phyloP scores from a whole-genome alignment of 2,797 vertebrate species.

The Peromyscus attwateri region DNA sequence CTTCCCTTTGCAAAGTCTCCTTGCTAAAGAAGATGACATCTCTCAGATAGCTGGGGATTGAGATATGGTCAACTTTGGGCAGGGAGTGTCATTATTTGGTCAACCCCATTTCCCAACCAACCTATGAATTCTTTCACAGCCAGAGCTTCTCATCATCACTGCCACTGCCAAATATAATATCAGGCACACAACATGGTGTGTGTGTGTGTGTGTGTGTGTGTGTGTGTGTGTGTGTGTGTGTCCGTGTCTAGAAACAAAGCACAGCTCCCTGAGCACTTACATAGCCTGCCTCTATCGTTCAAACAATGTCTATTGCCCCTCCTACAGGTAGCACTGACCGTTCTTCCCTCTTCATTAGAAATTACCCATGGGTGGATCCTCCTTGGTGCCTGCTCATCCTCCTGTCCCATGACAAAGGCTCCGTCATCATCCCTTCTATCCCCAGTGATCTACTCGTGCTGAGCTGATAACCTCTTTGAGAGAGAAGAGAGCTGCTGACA shows the following conservation, averaged over 20 bases:
- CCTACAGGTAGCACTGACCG: fast-evolving
- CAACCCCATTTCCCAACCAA: background rate
- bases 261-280: background rate
- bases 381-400: background rate
- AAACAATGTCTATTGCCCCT: background rate
- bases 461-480: background rate
- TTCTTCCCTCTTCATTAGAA: background rate
- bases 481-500: background rate
- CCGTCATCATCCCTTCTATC: background rate
- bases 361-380: fast-evolving
- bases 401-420: background rate
- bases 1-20: background rate
- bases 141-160: background rate
- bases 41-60: background rate
- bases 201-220: background rate
- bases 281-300: background rate
- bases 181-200: background rate
- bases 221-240: background rate
- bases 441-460: fast-evolving
- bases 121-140: background rate
- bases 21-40: background rate
- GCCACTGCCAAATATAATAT: background rate
- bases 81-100: background rate
- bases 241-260: background rate
- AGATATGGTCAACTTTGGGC: background rate